Percentiles rank a stretch among this genome's conserved stretches.
Evolutionary conservation across 2,888 invertebrate genomes (phyloP).

Genomic region (Tiliacea aurago): DNA sequence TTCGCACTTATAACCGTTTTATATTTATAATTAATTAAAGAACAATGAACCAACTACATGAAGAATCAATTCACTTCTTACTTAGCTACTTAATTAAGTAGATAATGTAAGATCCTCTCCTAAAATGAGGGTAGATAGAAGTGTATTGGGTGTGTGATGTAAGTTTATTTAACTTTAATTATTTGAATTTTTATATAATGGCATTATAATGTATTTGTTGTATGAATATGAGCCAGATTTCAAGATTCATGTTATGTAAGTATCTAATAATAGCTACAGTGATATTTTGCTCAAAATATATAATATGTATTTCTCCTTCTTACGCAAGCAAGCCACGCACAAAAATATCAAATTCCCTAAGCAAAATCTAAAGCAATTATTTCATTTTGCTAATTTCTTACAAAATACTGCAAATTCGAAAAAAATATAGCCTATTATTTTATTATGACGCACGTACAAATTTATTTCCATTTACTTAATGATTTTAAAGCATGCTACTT

Average conservation of each 20-base stretch:
- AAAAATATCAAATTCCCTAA: background rate
- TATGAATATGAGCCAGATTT: background rate
- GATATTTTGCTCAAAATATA: background rate
- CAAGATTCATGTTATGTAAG: constrained; percentile 11
- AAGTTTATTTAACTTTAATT: background rate
- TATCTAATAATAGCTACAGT: background rate
- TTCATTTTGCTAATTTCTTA: constrained; percentile 7
- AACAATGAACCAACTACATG: background rate
- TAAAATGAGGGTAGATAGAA: too few species aligned
- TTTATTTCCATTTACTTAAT: too few species aligned
- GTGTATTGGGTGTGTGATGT: too few species aligned
- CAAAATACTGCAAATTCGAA: background rate
- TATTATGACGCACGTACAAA: too few species aligned
- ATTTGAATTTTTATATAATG: background rate
- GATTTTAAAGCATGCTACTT: too few species aligned
- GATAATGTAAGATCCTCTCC: background rate
- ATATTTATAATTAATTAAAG: background rate
- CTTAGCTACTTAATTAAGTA: background rate
- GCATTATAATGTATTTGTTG: background rate
- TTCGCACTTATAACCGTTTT: background rate
- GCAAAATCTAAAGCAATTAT: background rate
- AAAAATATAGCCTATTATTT: too few species aligned
- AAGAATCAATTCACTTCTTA: background rate
- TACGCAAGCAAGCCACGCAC: background rate
- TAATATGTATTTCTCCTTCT: background rate